Conservation (phyloP, 2,888 invertebrate species). For the Thysanoteuthis rhombus region DNA sequence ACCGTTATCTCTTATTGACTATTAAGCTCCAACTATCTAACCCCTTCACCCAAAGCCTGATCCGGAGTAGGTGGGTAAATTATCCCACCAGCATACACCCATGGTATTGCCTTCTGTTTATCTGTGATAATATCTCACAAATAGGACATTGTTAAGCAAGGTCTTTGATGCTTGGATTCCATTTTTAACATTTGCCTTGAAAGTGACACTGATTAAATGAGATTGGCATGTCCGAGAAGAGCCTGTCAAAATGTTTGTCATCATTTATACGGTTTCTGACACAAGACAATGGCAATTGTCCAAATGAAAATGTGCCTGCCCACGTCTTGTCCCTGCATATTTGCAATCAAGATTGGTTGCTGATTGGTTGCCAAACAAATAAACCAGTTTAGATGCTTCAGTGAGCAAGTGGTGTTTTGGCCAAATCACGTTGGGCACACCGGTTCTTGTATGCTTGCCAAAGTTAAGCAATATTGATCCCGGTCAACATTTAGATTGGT, state of each 20-base stretch:
- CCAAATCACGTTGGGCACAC: no score
- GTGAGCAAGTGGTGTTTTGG: no score
- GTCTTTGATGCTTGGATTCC: neutral
- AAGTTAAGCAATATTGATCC: no score
- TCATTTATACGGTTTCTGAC: neutral
- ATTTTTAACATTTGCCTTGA: neutral
- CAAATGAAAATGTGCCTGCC: neutral
- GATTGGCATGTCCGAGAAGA: neutral
- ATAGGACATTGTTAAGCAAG: neutral
- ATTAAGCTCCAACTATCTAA: no score
- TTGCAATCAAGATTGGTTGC: neutral
- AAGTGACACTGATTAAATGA: neutral
- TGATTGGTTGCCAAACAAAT: neutral
- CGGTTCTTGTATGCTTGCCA: no score
- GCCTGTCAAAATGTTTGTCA: constrained; percentile 12
- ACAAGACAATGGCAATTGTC: neutral
- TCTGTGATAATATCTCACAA: neutral
- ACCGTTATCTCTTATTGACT: no score
- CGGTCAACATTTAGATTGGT: no score
- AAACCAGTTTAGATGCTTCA: neutral
- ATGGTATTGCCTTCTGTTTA: no score
- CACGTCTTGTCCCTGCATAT: neutral
- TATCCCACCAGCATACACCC: no score
- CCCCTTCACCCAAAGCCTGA: no score
- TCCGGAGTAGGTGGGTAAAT: no score